Percentiles rank a stretch among this genome's conserved stretches.
phyloP scores from a whole-genome alignment of 1,140 invertebrate species.

The Drosophila varians region DNA sequence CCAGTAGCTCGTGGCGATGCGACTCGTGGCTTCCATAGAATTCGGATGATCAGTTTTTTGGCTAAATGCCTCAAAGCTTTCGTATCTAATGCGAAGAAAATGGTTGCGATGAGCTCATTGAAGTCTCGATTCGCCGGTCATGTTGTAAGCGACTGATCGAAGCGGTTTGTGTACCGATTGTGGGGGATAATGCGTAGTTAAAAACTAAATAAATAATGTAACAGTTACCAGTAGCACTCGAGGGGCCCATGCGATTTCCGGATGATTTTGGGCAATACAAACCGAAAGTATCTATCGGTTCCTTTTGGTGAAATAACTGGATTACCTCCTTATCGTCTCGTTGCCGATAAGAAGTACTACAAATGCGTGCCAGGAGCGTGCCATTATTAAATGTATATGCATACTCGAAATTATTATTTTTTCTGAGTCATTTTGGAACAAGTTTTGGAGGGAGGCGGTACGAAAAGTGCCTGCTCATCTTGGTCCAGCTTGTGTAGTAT shows the following conservation, averaged over 20 bases:
- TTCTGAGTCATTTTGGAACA: slow-evolving; percentile 33
- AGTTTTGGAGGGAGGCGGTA: slow-evolving; percentile 11
- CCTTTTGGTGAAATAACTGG: slow-evolving; percentile 14
- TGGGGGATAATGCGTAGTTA: slow-evolving; percentile 49
- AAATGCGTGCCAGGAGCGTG: slow-evolving; percentile 31
- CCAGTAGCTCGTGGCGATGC: slow-evolving; percentile 58
- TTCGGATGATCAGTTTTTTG: slow-evolving; percentile 14
- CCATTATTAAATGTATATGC: slow-evolving; percentile 12
- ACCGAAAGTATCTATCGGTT: slow-evolving; percentile 3
- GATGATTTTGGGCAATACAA: background rate
- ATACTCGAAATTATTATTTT: slow-evolving; percentile 11
- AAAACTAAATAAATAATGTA: slow-evolving; percentile 14
- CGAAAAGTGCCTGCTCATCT: slow-evolving; percentile 41
- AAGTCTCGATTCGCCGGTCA: slow-evolving; percentile 28
- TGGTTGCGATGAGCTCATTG: slow-evolving; percentile 62
- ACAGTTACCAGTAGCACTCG: slow-evolving; percentile 11
- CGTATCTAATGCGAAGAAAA: slow-evolving; percentile 14
- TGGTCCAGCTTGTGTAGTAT: slow-evolving; percentile 54
- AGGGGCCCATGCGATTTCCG: slow-evolving; percentile 32
- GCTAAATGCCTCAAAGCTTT: slow-evolving; percentile 5
- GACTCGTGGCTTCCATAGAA: slow-evolving; percentile 55
- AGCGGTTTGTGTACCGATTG: slow-evolving; percentile 19
- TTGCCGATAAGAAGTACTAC: slow-evolving; percentile 20
- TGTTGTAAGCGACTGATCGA: slow-evolving; percentile 62
- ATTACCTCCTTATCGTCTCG: slow-evolving; percentile 22